phyloP scores from a whole-genome alignment of 2,888 invertebrate species.

The Clunio marinus region DNA sequence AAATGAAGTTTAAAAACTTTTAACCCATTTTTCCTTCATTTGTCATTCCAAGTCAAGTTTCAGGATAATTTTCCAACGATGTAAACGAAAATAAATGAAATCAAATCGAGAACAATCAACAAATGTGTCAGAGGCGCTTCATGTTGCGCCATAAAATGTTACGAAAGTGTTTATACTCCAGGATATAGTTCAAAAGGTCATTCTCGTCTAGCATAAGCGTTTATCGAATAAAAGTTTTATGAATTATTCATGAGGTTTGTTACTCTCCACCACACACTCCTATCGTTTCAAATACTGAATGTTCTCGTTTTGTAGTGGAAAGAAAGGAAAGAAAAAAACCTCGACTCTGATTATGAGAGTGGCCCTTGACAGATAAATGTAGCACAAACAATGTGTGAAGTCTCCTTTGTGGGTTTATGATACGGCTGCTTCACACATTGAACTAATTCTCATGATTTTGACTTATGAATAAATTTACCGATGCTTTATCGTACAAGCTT shows the following conservation, averaged over 20 bases:
- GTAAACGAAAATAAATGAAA: too few relatives aligned
- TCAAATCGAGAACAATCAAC: too few relatives aligned
- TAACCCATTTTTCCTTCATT: too few relatives aligned
- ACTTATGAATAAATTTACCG: neutral
- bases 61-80: too few relatives aligned
- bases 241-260: conserved; percentile 29
- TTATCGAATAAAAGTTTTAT: conserved; percentile 36
- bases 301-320: too few relatives aligned
- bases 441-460: conserved; percentile 10
- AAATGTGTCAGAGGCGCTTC: too few relatives aligned
- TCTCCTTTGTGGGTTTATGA: neutral
- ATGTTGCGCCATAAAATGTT: conserved; percentile 22
- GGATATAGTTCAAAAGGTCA: conserved; percentile 30
- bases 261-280: neutral
- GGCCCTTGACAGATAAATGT: conserved; percentile 11
- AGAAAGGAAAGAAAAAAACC: too few relatives aligned
- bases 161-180: conserved; percentile 32
- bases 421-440: neutral
- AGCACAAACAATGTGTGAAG: neutral
- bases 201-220: conserved; percentile 23
- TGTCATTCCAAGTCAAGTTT: too few relatives aligned
- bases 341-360: neutral
- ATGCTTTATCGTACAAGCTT: too few relatives aligned
- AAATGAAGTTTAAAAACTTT: too few relatives aligned
- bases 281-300: neutral